phyloP scores from a whole-genome alignment of 2,888 invertebrate species.

The Phrixothrix hirtus region DNA sequence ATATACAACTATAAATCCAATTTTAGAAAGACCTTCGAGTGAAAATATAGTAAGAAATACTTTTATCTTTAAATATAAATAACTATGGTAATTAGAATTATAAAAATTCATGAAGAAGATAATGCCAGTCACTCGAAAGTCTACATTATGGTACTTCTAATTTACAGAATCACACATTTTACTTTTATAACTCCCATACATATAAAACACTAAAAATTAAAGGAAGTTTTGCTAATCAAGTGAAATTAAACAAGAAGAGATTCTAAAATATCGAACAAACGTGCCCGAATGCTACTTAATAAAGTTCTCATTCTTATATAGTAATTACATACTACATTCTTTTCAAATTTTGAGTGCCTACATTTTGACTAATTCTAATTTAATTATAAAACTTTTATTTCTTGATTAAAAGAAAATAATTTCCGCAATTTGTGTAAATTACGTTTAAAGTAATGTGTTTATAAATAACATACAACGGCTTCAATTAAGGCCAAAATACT shows the following conservation, averaged over 20 bases:
- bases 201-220: conserved; percentile 34
- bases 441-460: too few species aligned
- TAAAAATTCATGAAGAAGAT: conserved; percentile 1
- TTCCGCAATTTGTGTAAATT: too few species aligned
- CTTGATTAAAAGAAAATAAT: too few species aligned
- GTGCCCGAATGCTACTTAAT: not conserved
- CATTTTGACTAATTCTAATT: too few species aligned
- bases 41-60: conserved; percentile 1
- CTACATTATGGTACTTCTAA: conserved; percentile 22
- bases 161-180: conserved; percentile 53
- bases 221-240: not conserved
- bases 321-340: too few species aligned
- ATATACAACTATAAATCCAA: conserved; percentile 27
- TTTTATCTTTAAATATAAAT: not conserved
- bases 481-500: too few species aligned
- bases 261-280: not conserved
- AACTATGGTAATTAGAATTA: not conserved
- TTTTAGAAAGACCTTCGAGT: conserved; percentile 24
- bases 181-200: conserved; percentile 53
- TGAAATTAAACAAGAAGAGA: not conserved
- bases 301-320: not conserved
- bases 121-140: conserved; percentile 21
- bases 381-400: too few species aligned
- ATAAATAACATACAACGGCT: too few species aligned
- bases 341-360: too few species aligned